Evolutionary conservation across 2,888 invertebrate genomes (phyloP).

Genomic region (Idaea dimidiata): DNA sequence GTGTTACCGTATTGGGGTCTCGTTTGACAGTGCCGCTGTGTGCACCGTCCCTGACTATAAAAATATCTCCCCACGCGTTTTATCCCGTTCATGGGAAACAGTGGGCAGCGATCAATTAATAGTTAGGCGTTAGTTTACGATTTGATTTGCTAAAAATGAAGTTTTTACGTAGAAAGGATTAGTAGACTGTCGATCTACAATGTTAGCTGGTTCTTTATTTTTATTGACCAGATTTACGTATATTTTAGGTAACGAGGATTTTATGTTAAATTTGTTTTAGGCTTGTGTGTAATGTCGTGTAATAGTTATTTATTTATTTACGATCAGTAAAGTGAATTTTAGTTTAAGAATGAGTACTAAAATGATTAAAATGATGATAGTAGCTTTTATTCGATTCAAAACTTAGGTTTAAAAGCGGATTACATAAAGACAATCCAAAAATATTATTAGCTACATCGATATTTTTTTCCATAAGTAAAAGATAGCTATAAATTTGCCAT

Average conservation of each 20-base stretch:
- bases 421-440: too few species aligned
- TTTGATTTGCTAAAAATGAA: conserved; percentile 28
- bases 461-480: too few species aligned
- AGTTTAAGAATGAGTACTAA: too few species aligned
- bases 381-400: too few species aligned
- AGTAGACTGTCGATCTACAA: background rate
- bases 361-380: too few species aligned
- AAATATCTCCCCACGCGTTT: conserved; percentile 72
- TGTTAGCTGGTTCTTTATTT: conserved; percentile 14
- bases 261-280: background rate
- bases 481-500: too few species aligned
- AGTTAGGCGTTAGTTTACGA: conserved; percentile 29
- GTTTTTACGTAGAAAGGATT: background rate
- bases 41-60: conserved; percentile 72
- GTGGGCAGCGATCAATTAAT: conserved; percentile 45
- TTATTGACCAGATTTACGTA: conserved; percentile 5
- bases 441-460: too few species aligned
- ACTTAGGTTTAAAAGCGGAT: too few species aligned
- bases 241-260: conserved; percentile 9
- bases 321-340: background rate
- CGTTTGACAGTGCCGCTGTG: conserved; percentile 72
- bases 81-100: conserved; percentile 62
- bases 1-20: conserved; percentile 71
- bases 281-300: too few species aligned
- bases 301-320: too few species aligned